Percentiles rank a stretch among this genome's conserved stretches.
phyloP scores from a whole-genome alignment of 1,140 invertebrate species.

The Mizuhopecten yessoensis region DNA sequence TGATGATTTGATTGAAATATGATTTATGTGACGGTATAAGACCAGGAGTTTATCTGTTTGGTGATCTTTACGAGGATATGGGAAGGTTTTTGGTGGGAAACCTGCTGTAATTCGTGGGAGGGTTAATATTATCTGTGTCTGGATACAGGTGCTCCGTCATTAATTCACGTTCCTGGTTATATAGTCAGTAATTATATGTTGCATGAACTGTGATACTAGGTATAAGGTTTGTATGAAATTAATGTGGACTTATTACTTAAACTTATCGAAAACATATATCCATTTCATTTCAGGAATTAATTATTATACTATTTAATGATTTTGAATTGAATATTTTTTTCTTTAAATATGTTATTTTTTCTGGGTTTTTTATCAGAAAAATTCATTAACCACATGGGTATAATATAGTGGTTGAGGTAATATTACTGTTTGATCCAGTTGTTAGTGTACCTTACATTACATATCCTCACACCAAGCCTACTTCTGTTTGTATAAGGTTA shows the following conservation, averaged over 20 bases:
- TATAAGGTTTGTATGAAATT: too few species aligned
- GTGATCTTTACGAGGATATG: neutral
- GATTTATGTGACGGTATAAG: neutral
- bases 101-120: neutral
- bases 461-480: neutral
- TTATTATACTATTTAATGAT: too few species aligned
- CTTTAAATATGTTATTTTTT: neutral
- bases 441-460: neutral
- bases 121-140: neutral
- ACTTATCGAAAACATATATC: too few species aligned
- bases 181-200: too few species aligned
- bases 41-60: neutral
- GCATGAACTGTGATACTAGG: too few species aligned
- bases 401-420: neutral
- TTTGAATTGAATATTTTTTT: too few species aligned
- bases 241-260: too few species aligned
- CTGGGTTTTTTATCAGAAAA: neutral
- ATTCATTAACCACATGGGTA: too few species aligned
- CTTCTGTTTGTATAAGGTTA: neutral
- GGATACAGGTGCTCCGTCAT: neutral
- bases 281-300: too few species aligned
- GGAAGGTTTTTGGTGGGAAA: neutral
- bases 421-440: neutral
- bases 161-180: neutral
- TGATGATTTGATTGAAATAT: slow-evolving; percentile 18